A percentile compares a stretch with the other conserved stretches of the same genome.
Conservation (phyloP, 2,113 vertebrate genomes). For the Platysternon megacephalum region DNA sequence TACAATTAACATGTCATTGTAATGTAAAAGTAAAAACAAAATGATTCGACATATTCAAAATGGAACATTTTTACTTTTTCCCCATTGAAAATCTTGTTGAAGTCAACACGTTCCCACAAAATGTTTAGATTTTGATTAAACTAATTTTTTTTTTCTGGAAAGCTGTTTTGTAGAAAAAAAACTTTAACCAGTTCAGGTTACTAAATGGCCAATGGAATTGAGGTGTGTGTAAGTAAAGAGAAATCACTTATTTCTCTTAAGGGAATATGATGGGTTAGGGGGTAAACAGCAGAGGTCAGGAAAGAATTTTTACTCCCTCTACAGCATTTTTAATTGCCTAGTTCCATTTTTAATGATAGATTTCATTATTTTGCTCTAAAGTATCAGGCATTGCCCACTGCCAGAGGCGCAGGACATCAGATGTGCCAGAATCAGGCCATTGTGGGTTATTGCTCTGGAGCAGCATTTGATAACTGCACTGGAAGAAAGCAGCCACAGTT, state of each 20-base stretch:
- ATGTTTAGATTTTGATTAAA: background rate
- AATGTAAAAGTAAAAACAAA: background rate
- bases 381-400: fast-evolving
- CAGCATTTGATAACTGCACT: background rate
- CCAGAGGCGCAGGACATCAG: background rate
- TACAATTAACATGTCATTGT: background rate
- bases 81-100: background rate
- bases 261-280: background rate
- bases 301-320: background rate
- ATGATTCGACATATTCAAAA: background rate
- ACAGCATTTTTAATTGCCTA: background rate
- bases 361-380: background rate
- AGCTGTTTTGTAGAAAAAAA: background rate
- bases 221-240: background rate
- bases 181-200: background rate
- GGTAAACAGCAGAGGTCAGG: background rate
- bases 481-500: background rate
- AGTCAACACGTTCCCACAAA: background rate
- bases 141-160: background rate
- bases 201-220: background rate
- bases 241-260: background rate
- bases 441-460: background rate
- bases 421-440: background rate
- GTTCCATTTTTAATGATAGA: background rate
- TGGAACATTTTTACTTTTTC: background rate